Evolutionary conservation across 2,113 vertebrate species (phyloP).

Genomic region (Hemibagrus wyckioides): DNA sequence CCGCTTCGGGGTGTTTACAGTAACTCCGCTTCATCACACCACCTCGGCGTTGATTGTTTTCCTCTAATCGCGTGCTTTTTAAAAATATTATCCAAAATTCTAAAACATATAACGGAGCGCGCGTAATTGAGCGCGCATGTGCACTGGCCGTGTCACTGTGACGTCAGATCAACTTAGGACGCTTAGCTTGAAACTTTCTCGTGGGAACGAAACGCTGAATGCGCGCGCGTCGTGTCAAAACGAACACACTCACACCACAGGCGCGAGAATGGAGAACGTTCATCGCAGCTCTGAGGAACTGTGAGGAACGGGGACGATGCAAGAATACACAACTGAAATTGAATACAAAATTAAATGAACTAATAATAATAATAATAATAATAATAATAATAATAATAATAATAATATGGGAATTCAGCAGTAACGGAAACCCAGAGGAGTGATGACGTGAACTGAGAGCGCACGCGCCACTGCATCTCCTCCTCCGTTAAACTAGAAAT

Average conservation of each 20-base stretch:
- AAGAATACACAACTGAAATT: not conserved
- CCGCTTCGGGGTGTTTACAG: not conserved
- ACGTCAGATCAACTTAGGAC: not conserved
- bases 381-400: not conserved
- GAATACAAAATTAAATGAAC: no score
- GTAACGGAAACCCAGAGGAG: not conserved
- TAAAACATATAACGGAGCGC: no score
- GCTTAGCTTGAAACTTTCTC: slow-evolving; percentile 23
- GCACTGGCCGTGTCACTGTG: not conserved
- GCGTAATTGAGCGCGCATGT: not conserved
- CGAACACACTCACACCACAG: slow-evolving; percentile 34
- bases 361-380: rapidly evolving
- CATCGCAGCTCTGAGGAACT: not conserved
- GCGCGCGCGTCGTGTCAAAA: slow-evolving; percentile 27
- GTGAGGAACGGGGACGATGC: not conserved
- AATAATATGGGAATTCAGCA: not conserved
- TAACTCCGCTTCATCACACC: not conserved
- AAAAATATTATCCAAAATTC: not conserved
- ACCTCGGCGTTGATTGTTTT: not conserved
- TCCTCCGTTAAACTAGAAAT: no score
- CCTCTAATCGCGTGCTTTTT: not conserved
- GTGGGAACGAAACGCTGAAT: slow-evolving; percentile 48
- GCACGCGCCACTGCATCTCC: not conserved
- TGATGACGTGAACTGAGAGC: not conserved
- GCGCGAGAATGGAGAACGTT: not conserved